A percentile compares a stretch with the other conserved stretches of the same genome.
phyloP scores from a whole-genome alignment of 2,888 invertebrate genomes.

The Pherbina coryleti region DNA sequence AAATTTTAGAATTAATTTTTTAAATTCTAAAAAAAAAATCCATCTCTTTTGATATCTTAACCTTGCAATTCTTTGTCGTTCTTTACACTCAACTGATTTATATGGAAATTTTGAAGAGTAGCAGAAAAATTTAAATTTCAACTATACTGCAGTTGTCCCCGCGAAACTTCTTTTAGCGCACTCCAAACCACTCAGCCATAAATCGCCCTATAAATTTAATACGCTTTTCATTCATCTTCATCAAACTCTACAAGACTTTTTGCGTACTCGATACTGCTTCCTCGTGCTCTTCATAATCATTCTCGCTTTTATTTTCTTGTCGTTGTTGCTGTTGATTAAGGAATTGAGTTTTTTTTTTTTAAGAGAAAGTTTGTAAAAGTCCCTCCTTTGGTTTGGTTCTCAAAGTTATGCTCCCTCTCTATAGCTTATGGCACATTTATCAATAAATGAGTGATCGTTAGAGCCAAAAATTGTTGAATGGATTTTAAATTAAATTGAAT shows the following conservation, averaged over 20 bases:
- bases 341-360: background rate
- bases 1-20: no score
- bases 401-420: background rate
- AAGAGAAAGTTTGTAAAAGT: background rate
- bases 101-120: background rate
- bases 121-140: background rate
- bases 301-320: conserved; percentile 28
- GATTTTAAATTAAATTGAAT: conserved; percentile 6
- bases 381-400: background rate
- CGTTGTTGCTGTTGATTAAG: background rate
- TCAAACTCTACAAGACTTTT: background rate
- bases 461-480: conserved; percentile 2
- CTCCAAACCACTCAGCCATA: background rate
- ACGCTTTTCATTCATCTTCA: background rate
- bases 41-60: no score
- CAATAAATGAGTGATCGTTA: conserved; percentile 11
- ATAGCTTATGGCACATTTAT: background rate
- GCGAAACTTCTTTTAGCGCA: background rate
- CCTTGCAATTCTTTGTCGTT: no score
- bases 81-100: no score
- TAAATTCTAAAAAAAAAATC: no score
- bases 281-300: conserved; percentile 3
- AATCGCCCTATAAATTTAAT: background rate
- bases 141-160: background rate
- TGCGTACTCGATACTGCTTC: background rate